Percentiles rank a stretch among this genome's conserved stretches.
Conservation (phyloP, 1,140 invertebrate species). For the Diorhabda elongata region DNA sequence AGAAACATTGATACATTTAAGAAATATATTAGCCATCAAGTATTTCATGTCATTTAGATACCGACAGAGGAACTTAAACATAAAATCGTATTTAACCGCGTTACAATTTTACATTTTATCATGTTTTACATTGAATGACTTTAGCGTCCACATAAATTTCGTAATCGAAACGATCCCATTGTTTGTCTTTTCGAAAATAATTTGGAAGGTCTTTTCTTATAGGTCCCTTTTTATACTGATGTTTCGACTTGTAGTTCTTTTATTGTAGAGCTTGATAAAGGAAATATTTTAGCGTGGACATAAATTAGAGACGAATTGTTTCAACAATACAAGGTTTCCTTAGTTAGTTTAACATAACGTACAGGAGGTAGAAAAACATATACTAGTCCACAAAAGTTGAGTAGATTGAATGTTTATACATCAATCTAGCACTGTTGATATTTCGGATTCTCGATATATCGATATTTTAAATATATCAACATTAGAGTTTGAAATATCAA, state of each 20-base stretch:
- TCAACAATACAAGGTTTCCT: neutral
- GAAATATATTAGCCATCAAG: constrained; percentile 1
- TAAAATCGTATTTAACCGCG: constrained; percentile 1
- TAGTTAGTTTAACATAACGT: too few species aligned
- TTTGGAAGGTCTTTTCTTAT: constrained; percentile 2
- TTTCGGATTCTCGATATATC: too few species aligned
- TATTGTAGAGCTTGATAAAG: neutral
- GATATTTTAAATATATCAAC: too few species aligned
- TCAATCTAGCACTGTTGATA: too few species aligned
- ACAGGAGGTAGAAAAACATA: too few species aligned
- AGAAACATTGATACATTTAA: neutral
- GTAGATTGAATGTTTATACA: too few species aligned
- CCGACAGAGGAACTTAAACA: neutral
- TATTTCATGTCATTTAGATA: neutral
- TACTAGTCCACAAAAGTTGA: too few species aligned
- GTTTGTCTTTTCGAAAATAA: constrained; percentile 2
- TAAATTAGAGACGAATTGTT: neutral
- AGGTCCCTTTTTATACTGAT: neutral
- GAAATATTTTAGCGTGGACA: neutral
- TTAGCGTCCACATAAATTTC: neutral
- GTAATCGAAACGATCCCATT: neutral
- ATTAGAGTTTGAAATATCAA: too few species aligned
- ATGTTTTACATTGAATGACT: constrained; percentile 1
- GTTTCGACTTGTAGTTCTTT: neutral
- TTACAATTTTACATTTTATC: constrained; percentile 3